Evolutionary conservation across 2,888 invertebrate genomes (phyloP).

Genomic region (Chloroclystis v-ata): DNA sequence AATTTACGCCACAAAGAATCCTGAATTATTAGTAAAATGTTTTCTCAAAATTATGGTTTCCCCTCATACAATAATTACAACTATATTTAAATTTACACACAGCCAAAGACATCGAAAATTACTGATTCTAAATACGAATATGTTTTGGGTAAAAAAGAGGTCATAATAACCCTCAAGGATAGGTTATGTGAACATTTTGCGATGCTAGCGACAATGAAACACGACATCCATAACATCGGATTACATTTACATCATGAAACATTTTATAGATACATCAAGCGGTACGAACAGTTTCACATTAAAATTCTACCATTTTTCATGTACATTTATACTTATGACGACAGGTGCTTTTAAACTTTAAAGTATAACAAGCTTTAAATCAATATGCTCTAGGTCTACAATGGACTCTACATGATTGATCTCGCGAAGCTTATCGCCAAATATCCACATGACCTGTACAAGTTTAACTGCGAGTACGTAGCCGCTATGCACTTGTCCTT

Average conservation of each 20-base stretch:
- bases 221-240: constrained; percentile 35
- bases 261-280: constrained; percentile 50
- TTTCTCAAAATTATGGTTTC: constrained; percentile 71
- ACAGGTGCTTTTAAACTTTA: constrained; percentile 39
- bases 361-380: constrained; percentile 57
- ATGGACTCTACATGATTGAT: constrained; percentile 54
- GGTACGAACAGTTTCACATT: constrained; percentile 47
- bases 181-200: constrained; percentile 79
- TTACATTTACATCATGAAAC: constrained; percentile 39
- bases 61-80: constrained; percentile 48
- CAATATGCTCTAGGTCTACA: constrained; percentile 53
- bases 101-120: constrained; percentile 76
- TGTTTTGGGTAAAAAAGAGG: constrained; percentile 51
- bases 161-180: constrained; percentile 53
- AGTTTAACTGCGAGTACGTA: constrained; percentile 32
- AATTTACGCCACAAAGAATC: constrained; percentile 55
- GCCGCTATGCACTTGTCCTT: constrained; percentile 33
- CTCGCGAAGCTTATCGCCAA: constrained; percentile 74
- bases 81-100: constrained; percentile 73
- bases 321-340: constrained; percentile 57
- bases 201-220: constrained; percentile 68
- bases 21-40: constrained; percentile 60
- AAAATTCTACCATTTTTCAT: constrained; percentile 69
- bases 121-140: constrained; percentile 67
- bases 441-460: constrained; percentile 79